Conservation (phyloP, 2,888 invertebrate species). For the Ormyrus pomaceus region DNA sequence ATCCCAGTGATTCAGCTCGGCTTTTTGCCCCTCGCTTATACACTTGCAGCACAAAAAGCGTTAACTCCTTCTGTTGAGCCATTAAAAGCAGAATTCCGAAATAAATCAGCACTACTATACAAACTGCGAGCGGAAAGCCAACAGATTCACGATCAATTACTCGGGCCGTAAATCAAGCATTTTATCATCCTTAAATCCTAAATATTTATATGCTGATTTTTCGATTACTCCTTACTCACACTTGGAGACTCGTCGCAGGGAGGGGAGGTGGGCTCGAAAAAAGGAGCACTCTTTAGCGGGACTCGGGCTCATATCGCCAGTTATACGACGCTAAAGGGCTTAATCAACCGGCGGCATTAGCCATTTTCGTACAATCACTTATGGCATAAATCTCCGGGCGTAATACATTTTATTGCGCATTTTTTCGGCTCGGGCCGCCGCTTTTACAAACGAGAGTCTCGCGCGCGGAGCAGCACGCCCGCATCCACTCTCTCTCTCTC, state of each 20-base stretch:
- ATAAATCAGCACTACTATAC: neutral
- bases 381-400: conserved; percentile 38
- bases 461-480: neutral
- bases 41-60: no score
- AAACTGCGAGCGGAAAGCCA: neutral
- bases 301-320: no score
- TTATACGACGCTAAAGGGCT: conserved; percentile 41
- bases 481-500: neutral
- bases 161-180: conserved; percentile 23
- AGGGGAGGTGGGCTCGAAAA: neutral
- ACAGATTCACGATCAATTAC: conserved; percentile 15
- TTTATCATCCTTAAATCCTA: conserved; percentile 39
- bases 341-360: conserved; percentile 31
- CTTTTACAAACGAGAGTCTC: neutral
- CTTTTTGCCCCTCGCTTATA: no score
- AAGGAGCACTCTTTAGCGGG: no score
- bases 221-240: conserved; percentile 4
- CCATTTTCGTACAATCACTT: conserved; percentile 4
- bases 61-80: no score
- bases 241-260: neutral
- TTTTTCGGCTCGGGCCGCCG: neutral
- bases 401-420: conserved; percentile 38
- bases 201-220: conserved; percentile 34
- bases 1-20: no score
- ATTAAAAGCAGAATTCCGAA: neutral